These are phyloP conservation scores for Saxicola maurus DNA, from an alignment of 2,797 vertebrate genomes.

Conservation along the genomic window DNA sequence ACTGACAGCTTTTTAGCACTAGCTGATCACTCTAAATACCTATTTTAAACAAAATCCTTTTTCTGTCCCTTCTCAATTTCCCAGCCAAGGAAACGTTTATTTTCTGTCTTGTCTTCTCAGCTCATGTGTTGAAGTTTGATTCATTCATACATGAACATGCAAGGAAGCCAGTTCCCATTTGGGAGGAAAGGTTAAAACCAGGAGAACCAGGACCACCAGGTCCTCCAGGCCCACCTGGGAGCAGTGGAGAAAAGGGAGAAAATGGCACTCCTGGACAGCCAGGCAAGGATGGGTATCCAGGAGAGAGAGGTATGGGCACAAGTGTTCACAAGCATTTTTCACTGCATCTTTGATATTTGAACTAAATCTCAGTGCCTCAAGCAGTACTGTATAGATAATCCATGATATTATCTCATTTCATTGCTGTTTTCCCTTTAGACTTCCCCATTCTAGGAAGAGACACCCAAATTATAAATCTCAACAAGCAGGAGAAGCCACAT, in stretches of 20 bases:
- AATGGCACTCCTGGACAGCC: constrained; percentile 42
- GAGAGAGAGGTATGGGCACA: constrained; percentile 64
- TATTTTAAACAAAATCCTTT: background rate
- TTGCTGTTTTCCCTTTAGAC: background rate
- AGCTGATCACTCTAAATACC: background rate
- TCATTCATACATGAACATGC: constrained; percentile 60
- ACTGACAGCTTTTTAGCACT: background rate
- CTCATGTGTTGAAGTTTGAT: constrained; percentile 67
- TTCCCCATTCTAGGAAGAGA: background rate
- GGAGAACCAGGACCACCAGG: constrained; percentile 61
- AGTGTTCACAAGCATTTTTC: accelerated
- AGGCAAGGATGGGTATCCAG: constrained; percentile 61
- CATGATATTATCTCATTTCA: background rate
- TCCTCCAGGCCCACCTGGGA: constrained; percentile 30
- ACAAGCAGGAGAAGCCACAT: background rate
- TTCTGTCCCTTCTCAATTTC: background rate
- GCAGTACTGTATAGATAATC: background rate
- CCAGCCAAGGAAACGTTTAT: background rate
- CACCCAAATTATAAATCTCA: background rate
- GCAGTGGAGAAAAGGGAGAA: constrained; percentile 38
- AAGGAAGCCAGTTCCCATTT: constrained; percentile 67
- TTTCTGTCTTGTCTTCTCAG: constrained; percentile 41
- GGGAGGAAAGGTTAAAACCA: constrained; percentile 46
- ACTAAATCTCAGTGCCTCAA: background rate
- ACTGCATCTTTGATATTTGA: background rate